Percentiles rank a stretch among this genome's conserved stretches.
Conservation (phyloP, 2,113 vertebrate species). For the Anhinga anhinga region DNA sequence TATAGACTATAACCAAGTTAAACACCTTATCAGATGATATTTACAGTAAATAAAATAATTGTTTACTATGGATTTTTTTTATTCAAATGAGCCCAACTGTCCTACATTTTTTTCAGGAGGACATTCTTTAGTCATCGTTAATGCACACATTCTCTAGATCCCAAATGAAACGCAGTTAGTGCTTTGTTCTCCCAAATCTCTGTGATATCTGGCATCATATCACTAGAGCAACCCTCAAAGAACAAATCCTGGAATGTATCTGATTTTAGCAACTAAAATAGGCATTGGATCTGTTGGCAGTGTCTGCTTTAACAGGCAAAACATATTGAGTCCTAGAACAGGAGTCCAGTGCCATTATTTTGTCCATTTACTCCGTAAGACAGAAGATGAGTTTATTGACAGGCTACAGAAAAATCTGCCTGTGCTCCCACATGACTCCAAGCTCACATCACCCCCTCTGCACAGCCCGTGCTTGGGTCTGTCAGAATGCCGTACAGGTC, state of each 20-base stretch:
- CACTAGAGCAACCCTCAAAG: not conserved
- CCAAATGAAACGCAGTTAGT: not conserved
- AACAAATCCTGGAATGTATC: not conserved
- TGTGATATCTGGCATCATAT: not conserved
- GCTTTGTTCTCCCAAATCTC: not conserved
- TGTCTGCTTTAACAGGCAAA: not conserved
- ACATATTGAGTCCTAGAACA: not conserved
- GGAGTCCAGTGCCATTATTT: not conserved
- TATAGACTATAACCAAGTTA: not conserved
- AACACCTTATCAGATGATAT: not conserved
- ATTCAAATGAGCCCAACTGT: not conserved
- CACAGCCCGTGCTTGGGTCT: rapidly evolving
- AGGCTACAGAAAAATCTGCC: not conserved
- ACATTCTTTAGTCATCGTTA: not conserved
- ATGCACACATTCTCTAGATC: not conserved
- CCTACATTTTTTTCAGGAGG: not conserved
- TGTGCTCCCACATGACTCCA: not conserved
- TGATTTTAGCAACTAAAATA: not conserved
- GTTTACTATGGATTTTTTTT: not conserved
- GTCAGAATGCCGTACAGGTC: not conserved
- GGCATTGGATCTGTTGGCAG: not conserved
- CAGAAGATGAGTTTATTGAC: not conserved
- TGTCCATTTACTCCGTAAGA: not conserved
- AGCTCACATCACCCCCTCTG: not conserved
- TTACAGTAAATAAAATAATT: not conserved